Evolutionary conservation across 2,797 vertebrate species (phyloP), one percentile per base, ranked within the genome.

Genomic region (Serranus cabrilla): DNA sequence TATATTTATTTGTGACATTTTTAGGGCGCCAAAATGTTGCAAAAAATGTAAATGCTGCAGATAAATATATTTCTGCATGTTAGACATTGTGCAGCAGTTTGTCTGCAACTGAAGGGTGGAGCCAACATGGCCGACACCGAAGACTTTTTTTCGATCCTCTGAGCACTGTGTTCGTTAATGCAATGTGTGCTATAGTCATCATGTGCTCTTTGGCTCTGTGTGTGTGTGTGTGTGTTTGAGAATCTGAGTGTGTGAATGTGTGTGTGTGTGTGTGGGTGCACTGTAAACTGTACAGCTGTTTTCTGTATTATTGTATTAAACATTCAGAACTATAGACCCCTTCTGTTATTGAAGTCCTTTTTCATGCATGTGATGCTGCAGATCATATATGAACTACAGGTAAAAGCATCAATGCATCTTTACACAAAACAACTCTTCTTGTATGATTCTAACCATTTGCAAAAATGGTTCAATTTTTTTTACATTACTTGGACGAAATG

Each of bases 241-340:
- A 13, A 13, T 13, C 7, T 59, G 47, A 9, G 42, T 20, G 63
- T 20, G 56, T 16, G 27, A 39, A 42, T 42, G 45, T 49, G 71
- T 7, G 68, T 16, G 17, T 23, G 50, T 51, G 56, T 16, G 52
- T 60, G 76, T 61, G 59, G 40, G 65, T 31, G 56, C 46, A 47
- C 43, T 75, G 63, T 81, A 52, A 71, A 68, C 40, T 84, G 84
- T 84, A 85, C 76, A 88, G 81, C 31, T 59, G 69, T 79, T 87
- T 70, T 75, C 78, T 84, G 84, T 89, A 84, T 74, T 85, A 76
- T 60, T 86, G 79, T 82, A 80, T 84, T 84, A 89, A 89, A 91
- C 56, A 78, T 62, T 63, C 39, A 74, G 23, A 72, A 79, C 65
- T 62, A 50, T 17, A 14, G 6, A 51, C 3, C 2, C 23, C 14